These are phyloP conservation scores for Ochropacha duplaris DNA, from an alignment of 2,888 invertebrate genomes.

Conservation along the genomic window DNA sequence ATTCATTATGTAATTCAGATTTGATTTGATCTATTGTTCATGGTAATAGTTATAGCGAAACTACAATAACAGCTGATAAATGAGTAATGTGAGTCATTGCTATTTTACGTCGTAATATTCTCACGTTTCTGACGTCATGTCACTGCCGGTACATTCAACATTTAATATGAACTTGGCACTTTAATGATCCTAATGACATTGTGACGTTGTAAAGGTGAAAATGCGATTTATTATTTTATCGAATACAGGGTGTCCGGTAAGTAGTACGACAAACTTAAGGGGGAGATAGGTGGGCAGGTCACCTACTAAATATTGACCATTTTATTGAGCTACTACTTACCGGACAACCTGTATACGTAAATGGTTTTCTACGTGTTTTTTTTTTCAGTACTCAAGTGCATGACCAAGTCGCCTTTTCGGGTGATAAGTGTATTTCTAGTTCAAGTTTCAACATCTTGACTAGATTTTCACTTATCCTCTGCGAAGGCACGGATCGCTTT, in stretches of 20 bases:
- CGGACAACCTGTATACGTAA: too few relatives aligned
- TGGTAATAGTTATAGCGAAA: neutral
- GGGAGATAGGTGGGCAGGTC: too few relatives aligned
- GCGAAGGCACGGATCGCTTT: conserved; percentile 60
- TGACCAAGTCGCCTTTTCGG: conserved; percentile 48
- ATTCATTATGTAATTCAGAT: neutral
- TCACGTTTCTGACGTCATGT: neutral
- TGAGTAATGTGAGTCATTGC: neutral
- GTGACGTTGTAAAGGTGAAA: neutral
- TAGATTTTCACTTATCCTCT: conserved; percentile 87
- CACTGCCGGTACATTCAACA: neutral
- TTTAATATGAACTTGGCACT: neutral
- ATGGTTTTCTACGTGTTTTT: conserved; percentile 34
- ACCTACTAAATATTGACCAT: too few relatives aligned
- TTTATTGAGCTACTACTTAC: too few relatives aligned
- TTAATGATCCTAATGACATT: conserved; percentile 1
- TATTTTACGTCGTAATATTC: neutral
- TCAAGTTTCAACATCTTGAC: conserved; percentile 81
- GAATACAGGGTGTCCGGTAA: too few relatives aligned
- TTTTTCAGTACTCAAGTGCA: conserved; percentile 45
- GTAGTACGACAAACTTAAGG: too few relatives aligned
- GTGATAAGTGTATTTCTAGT: conserved; percentile 83
- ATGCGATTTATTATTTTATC: neutral
- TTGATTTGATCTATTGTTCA: neutral
- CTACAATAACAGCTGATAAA: neutral